A percentile compares a stretch with the other conserved stretches of the same genome.
Evolutionary conservation across 1,140 invertebrate species (phyloP).

Genomic region (Coelopa frigida): DNA sequence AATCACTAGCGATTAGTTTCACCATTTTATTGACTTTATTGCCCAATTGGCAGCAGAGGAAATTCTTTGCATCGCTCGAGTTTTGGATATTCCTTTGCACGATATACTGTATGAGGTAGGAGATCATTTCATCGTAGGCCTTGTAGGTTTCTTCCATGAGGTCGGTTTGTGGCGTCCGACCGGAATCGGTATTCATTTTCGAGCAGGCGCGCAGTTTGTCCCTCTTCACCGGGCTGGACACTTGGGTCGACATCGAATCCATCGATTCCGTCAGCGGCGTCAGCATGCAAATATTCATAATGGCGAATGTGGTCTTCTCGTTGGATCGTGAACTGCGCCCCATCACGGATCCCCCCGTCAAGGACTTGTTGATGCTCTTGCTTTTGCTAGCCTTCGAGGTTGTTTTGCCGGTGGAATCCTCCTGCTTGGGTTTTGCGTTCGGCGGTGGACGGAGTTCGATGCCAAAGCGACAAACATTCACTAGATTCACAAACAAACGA

Average conservation of each 20-base stretch:
- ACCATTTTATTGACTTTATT: slow-evolving; percentile 5
- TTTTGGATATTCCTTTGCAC: slow-evolving; percentile 5
- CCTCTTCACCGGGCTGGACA: background rate
- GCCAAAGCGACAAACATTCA: slow-evolving; percentile 3
- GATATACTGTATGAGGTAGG: background rate
- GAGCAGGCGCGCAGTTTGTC: background rate
- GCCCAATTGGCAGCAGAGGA: background rate
- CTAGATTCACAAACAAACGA: no score
- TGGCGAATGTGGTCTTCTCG: slow-evolving; percentile 1
- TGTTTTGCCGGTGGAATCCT: no score
- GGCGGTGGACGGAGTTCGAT: slow-evolving; percentile 8
- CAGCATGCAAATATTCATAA: slow-evolving; percentile 4
- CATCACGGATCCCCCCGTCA: no score
- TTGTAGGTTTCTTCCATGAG: background rate
- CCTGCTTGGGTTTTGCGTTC: no score
- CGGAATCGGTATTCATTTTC: background rate
- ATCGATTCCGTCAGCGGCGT: slow-evolving; percentile 3
- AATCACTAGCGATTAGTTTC: slow-evolving; percentile 1
- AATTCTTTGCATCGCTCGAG: background rate
- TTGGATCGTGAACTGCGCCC: background rate
- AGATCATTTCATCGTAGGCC: background rate
- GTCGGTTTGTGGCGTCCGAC: background rate
- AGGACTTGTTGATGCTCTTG: no score
- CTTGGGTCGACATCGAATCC: background rate
- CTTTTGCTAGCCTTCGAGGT: no score